Evolutionary conservation across 2,113 vertebrate genomes (phyloP).

Genomic region (Leptocoma aspasia): DNA sequence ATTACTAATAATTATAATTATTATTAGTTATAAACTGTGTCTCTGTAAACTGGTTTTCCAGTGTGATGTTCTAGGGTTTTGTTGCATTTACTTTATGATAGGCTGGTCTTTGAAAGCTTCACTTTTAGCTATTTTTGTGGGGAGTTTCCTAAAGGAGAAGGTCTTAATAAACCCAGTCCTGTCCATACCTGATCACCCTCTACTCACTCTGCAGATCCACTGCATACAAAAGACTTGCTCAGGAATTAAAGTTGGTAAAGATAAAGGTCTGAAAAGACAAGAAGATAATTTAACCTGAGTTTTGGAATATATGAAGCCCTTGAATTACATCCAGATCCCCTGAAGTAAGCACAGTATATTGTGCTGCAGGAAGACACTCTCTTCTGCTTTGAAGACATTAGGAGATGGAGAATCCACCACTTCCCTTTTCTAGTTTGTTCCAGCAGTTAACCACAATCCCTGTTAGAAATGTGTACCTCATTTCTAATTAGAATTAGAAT

Average conservation of each 20-base stretch:
- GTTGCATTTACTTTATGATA: not conserved
- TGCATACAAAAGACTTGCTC: not conserved
- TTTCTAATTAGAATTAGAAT: constrained; percentile 16
- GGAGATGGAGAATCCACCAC: not conserved
- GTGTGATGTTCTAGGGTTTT: not conserved
- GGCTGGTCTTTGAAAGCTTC: not conserved
- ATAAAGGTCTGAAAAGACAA: not conserved
- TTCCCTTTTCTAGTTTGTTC: not conserved
- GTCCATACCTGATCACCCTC: not conserved
- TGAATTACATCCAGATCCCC: not conserved
- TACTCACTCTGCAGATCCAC: not conserved
- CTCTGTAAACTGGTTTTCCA: not conserved
- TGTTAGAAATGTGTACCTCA: constrained; percentile 1
- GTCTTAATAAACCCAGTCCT: not conserved
- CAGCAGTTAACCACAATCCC: constrained; percentile 7
- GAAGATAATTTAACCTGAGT: not conserved
- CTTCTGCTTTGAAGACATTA: not conserved
- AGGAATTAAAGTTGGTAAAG: not conserved
- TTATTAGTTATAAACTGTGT: not conserved
- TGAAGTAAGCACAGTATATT: not conserved
- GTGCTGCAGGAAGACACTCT: not conserved
- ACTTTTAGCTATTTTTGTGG: not conserved
- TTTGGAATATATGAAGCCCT: not conserved
- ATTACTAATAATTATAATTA: too few species aligned
- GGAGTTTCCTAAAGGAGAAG: not conserved